Evolutionary conservation across 2,888 invertebrate species (phyloP).

Genomic region (Nemapogon koenigi): DNA sequence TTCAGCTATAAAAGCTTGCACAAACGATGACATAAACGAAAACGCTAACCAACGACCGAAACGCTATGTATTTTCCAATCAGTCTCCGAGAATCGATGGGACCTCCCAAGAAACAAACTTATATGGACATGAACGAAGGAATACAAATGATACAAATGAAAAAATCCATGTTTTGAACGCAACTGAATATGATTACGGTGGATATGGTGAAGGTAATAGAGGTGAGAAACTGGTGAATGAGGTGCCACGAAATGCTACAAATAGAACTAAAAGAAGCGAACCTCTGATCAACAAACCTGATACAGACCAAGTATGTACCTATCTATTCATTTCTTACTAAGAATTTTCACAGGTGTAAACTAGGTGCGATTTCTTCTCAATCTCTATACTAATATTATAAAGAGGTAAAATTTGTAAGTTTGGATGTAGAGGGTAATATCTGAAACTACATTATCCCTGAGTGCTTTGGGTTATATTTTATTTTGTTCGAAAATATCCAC

Average conservation of each 20-base stretch:
- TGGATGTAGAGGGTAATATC: too few relatives aligned
- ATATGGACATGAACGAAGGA: constrained; percentile 36
- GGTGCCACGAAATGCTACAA: constrained; percentile 17
- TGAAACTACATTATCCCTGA: too few relatives aligned
- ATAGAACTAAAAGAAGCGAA: constrained; percentile 33
- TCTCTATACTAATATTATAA: too few relatives aligned
- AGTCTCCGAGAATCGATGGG: constrained; percentile 30
- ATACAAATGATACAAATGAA: constrained; percentile 26
- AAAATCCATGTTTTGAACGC: constrained; percentile 32
- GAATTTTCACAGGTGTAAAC: constrained; percentile 4
- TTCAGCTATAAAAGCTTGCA: constrained; percentile 36
- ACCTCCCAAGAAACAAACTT: constrained; percentile 26
- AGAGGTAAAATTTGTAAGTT: too few relatives aligned
- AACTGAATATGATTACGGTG: constrained; percentile 32
- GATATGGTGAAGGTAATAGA: constrained; percentile 23
- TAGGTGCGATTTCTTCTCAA: too few relatives aligned
- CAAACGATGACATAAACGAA: constrained; percentile 9
- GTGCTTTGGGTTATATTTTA: too few relatives aligned
- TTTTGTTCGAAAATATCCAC: too few relatives aligned
- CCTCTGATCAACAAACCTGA: constrained; percentile 32
- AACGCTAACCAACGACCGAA: constrained; percentile 19
- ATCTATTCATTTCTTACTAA: neutral
- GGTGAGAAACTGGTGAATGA: constrained; percentile 28
- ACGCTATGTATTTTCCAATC: constrained; percentile 19
- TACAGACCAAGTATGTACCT: constrained; percentile 32